Conservation (phyloP, 2,797 vertebrate species). For the Microtus agrestis region DNA sequence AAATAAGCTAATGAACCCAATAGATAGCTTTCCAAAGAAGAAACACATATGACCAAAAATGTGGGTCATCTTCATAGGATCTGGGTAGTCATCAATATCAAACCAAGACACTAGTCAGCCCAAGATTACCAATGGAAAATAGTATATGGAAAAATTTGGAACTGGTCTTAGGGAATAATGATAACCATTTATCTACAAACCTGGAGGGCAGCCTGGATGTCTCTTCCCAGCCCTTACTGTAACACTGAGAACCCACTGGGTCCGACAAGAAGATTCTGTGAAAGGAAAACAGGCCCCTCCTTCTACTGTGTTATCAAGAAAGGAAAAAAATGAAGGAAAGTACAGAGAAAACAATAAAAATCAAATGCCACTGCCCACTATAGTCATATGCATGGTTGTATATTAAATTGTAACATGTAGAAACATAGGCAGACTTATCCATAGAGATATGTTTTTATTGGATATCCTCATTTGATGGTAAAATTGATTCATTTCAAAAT, state of each 20-base stretch:
- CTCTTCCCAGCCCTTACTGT: neutral
- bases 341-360: neutral
- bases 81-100: neutral
- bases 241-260: accelerated
- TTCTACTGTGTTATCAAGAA: neutral
- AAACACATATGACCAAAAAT: neutral
- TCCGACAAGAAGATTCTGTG: neutral
- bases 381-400: neutral
- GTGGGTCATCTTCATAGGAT: neutral
- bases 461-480: slow-evolving; percentile 13
- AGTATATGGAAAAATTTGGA: neutral
- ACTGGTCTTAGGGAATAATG: neutral
- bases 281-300: neutral
- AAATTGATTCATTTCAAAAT: slow-evolving; percentile 56
- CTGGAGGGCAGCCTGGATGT: neutral
- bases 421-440: neutral
- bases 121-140: neutral
- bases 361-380: neutral
- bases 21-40: neutral
- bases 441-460: slow-evolving; percentile 55
- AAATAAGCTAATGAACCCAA: neutral
- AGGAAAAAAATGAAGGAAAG: neutral
- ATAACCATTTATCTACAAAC: neutral
- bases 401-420: neutral
- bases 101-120: neutral